Base-by-base conservation (phyloP, 2,113 vertebrate species). In the Lepisosteus oculatus region DNA sequence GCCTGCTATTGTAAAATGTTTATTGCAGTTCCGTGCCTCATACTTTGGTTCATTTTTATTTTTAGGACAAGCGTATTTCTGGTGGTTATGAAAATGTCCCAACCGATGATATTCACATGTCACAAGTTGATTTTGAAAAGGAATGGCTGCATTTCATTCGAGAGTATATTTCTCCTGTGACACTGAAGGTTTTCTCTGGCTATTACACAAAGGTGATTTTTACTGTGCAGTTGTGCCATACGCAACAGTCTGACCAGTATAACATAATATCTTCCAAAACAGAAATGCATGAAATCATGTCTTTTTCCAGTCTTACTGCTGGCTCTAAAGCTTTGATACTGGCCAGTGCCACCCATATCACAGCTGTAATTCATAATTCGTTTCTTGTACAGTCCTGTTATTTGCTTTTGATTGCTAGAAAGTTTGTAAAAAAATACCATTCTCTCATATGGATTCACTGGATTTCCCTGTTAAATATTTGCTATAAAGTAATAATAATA, bases 101-200 rank as follows among this genome's bases (percentile, higher is more conserved):
- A 0, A 99, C 97, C 0, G 97, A 99, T 76, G 97, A 99, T 81
- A 99, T 99, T 82, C 97, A 99, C 45, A 98, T 99, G 97, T 95
- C 89, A 69, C 97, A 99, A 80, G 91, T 99, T 0, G 93, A 88
- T 3, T 89, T 94, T 63, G 96, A 99, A 75, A 93, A 92, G 5
- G 97, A 98, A 56, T 99, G 97, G 97, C 92, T 99, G 4, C 96
- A 99, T 85, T 99, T 99, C 80, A 97, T 99, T 79, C 88, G 96
- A 41, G 97, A 99, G 87, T 99, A 94, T 78, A 99, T 99, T 81
- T 96, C 96, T 0, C 97, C 97, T 0, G 94, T 99, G 55, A 97
- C 96, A 0, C 83, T 98, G 3, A 99, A 99, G 83, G 96, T 99
- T 62, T 99, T 95, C 87, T 96, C 96, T 68, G 97, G 97, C 62